Base-by-base conservation (phyloP, 2,113 vertebrate genomes). In the Alethe castanea region DNA sequence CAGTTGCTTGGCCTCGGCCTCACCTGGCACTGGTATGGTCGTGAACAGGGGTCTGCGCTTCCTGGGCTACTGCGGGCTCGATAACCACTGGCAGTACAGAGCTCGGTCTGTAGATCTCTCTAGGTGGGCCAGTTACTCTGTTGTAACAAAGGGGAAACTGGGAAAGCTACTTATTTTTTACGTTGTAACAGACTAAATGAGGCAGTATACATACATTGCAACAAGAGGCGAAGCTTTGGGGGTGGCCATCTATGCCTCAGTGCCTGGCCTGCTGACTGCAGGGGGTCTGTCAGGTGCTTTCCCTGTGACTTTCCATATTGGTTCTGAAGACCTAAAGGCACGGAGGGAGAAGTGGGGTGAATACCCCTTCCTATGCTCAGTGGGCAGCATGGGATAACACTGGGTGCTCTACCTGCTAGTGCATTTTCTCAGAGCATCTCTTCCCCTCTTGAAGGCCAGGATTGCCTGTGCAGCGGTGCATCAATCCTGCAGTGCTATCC, bases 211-310 rank as follows among this genome's bases (percentile, higher is more conserved):
- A 38, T 25, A 17, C 13, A 8, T 28, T 65, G 57, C 9, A 11
- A n/a, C 13, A n/a, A 19, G 57, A 72, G n/a, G 40, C 28, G 8
- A 69, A 57, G 20, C 36, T n/a, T 57, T 73, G 19, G 4, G 20
- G 52, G 4, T 11, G 29, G 23, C 31, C 9, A 31, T 36, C 29
- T 2, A 0, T 79, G 48, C 53, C 33, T 44, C 5, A 2, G 57
- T 65, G 26, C 29, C 24, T 19, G 4, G 44, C 19, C 44, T 56
- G 35, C 40, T 71, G 73, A 44, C 17, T 4, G 3, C 14, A 4
- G 25, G 4, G 17, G 2, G 10, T 1, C 70, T 69, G 28, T 82
- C 26, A 23, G 26, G 12, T 86, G 33, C 29, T 86, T 69, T 73
- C 8, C 7, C 11, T 8, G 5, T 65, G 54, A 14, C 33, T 70